These are phyloP conservation scores for Adelosebastes latens DNA, from an alignment of 2,797 vertebrate genomes.

Conservation along the genomic window DNA sequence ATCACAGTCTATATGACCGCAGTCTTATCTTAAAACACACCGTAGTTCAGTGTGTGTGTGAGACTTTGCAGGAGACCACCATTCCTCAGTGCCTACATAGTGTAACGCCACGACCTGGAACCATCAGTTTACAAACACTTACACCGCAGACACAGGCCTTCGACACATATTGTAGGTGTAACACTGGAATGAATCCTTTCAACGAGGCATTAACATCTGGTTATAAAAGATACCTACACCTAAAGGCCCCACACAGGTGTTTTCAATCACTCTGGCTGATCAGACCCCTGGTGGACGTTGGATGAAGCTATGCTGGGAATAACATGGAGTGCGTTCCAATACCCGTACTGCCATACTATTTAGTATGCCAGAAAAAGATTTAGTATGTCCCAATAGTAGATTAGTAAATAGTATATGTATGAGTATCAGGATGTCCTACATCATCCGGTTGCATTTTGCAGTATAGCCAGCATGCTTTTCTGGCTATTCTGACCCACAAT, in stretches of 20 bases:
- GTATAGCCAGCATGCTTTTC: no score
- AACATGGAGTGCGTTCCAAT: not conserved
- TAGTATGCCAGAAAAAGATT: no score
- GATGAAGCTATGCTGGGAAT: not conserved
- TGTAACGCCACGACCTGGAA: not conserved
- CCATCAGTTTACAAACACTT: not conserved
- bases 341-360: no score
- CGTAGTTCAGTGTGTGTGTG: not conserved
- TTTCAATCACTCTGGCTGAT: not conserved
- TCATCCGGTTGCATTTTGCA: no score
- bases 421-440: no score
- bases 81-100: not conserved
- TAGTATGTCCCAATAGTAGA: no score
- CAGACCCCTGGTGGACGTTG: not conserved
- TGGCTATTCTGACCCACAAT: rapidly evolving
- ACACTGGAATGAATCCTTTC: not conserved
- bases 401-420: no score
- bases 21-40: constrained; percentile 41
- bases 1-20: constrained; percentile 57
- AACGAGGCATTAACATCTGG: not conserved
- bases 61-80: not conserved
- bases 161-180: not conserved
- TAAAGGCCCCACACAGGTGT: not conserved
- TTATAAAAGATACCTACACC: not conserved
- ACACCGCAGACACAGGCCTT: not conserved